These are phyloP conservation scores for Microcebus ravelobensis DNA, from an alignment of 2,113 vertebrate species.

Conservation along the genomic window DNA sequence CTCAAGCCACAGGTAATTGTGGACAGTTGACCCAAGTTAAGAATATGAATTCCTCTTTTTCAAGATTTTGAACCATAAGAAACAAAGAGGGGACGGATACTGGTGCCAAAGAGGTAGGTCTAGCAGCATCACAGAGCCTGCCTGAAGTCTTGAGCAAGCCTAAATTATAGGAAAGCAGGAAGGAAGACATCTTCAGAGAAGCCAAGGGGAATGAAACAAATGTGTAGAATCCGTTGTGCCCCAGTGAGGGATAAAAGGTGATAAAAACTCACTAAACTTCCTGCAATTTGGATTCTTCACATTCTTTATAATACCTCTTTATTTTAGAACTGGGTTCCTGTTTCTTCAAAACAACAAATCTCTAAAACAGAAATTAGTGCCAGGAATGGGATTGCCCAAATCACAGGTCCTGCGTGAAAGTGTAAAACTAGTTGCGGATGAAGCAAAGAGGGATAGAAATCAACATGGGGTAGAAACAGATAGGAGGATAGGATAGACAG, in stretches of 20 bases:
- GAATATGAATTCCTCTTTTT: background rate
- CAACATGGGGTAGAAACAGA: background rate
- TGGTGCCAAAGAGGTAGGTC: background rate
- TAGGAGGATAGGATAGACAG: too few relatives aligned
- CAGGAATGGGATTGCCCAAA: background rate
- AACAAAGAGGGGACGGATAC: background rate
- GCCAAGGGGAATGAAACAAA: background rate
- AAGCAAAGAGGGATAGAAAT: background rate
- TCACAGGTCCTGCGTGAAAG: background rate
- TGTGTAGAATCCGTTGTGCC: background rate
- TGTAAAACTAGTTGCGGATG: background rate
- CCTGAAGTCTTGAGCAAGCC: background rate
- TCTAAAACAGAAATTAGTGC: constrained; percentile 13
- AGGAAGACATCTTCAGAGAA: background rate
- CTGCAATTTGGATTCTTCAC: background rate
- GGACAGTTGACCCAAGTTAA: background rate
- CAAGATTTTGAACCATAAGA: constrained; percentile 28
- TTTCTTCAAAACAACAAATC: constrained; percentile 9
- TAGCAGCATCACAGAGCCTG: background rate
- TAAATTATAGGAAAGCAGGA: background rate
- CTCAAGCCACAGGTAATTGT: background rate
- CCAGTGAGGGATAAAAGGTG: background rate
- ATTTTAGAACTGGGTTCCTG: background rate
- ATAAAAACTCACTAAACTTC: background rate
- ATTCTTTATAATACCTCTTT: background rate